Percentiles rank a stretch among this genome's conserved stretches.
Evolutionary conservation across 2,888 invertebrate genomes (phyloP).

Genomic region (Drymonia ruficornis): DNA sequence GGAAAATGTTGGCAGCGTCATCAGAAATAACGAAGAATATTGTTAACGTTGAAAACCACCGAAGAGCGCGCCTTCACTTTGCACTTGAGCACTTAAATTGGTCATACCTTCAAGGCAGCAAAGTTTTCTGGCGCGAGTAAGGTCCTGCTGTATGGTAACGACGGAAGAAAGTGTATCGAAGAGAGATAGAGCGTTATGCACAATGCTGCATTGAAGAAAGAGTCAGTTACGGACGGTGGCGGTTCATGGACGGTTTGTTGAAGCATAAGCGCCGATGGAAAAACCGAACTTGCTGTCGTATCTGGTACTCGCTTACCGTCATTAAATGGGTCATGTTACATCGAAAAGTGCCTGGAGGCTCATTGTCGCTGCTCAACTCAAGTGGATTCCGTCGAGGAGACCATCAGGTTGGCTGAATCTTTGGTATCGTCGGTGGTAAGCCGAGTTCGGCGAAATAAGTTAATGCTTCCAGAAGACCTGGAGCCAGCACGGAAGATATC

Average conservation of each 20-base stretch:
- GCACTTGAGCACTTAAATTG: slow-evolving; percentile 8
- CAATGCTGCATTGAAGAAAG: slow-evolving; percentile 20
- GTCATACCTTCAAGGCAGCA: slow-evolving; percentile 3
- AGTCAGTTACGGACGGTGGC: slow-evolving; percentile 6
- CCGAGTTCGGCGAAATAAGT: too few relatives aligned
- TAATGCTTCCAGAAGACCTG: too few relatives aligned
- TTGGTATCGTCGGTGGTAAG: too few relatives aligned
- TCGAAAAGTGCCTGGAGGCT: slow-evolving; percentile 7
- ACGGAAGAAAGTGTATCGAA: slow-evolving; percentile 23
- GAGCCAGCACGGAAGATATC: too few relatives aligned
- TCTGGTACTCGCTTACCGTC: neutral
- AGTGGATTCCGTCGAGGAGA: too few relatives aligned
- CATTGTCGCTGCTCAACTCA: too few relatives aligned
- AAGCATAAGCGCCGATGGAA: slow-evolving; percentile 11
- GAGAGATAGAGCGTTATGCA: slow-evolving; percentile 17
- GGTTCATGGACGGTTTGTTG: slow-evolving; percentile 15
- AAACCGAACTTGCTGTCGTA: slow-evolving; percentile 5
- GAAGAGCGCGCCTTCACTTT: slow-evolving; percentile 5
- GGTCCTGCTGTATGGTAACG: slow-evolving; percentile 20
- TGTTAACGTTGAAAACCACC: too few relatives aligned
- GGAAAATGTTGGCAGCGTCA: too few relatives aligned
- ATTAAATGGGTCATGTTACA: slow-evolving; percentile 5
- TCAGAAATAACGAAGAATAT: too few relatives aligned
- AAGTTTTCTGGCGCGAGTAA: slow-evolving; percentile 19
- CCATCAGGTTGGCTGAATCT: too few relatives aligned